Base-by-base conservation (phyloP, 2,113 vertebrate species). In the Colistium nudipinnis region DNA sequence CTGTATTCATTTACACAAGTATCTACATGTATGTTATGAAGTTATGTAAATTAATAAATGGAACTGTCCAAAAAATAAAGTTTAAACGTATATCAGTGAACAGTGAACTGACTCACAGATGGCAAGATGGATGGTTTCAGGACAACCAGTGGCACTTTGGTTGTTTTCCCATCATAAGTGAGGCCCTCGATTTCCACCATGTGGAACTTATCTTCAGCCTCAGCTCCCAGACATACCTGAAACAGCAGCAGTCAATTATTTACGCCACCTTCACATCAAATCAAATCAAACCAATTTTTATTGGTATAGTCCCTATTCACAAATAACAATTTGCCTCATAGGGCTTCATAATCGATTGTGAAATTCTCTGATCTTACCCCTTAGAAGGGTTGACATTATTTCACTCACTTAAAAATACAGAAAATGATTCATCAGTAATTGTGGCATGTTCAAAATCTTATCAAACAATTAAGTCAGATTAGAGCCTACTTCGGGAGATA, bases 141-240 rank as follows among this genome's bases (percentile, higher is more conserved):
- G 8, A 83, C 91, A 19, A 88, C 93, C 25, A 94, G 88, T 0
- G 92, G 92, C 43, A 93, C 90, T 82, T 90, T 93, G 70, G 90
- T 87, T 0, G 63, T 83, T 70, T 92, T 94, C 11, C 92, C 92
- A 66, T 93, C 90, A 4, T 87, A 93, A 0, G 90, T 90, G 45
- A 93, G 78, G 11, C 92, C 93, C 59, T 94, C 93, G 0, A 94
- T 76, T 82, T 94, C 93, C 60, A 94, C 93, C 70, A 88, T 87
- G 77, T 94, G 93, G 51, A 93, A 90, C 55, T 87, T 89, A 62
- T 93, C 93, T 74, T 92, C 92, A 0, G 93, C 93, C 12, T 93
- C 93, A 2, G 91, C 89, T 35, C 93, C 93, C 62, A 94, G 70
- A 81, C 93, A 94, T 33, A 92, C 92, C 93, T 94, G 86, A 10